phyloP scores from a whole-genome alignment of 2,888 invertebrate genomes.

The Eugnorisma glareosa region DNA sequence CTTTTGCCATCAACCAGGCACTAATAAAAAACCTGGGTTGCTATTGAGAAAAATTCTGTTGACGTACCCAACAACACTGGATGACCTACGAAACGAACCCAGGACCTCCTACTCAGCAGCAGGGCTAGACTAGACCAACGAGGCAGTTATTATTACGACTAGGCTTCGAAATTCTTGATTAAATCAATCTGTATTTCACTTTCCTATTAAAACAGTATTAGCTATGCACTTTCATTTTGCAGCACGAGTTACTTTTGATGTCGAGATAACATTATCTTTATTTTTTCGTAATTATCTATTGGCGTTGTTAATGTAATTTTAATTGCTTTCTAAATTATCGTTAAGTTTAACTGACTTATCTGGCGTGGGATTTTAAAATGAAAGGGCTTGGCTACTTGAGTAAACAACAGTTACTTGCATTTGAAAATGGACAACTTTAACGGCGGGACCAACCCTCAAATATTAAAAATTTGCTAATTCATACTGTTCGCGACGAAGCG shows the following conservation, averaged over 20 bases:
- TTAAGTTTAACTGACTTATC: conserved; percentile 17
- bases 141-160: not conserved
- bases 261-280: conserved; percentile 31
- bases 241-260: conserved; percentile 27
- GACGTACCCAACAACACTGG: not conserved
- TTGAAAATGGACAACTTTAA: not conserved
- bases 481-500: too few relatives aligned
- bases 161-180: not conserved
- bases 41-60: too few relatives aligned
- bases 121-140: too few relatives aligned
- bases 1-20: not conserved
- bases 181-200: conserved; percentile 9
- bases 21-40: too few relatives aligned
- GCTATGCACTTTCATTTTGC: conserved; percentile 33
- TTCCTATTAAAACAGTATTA: conserved; percentile 19
- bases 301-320: conserved; percentile 28
- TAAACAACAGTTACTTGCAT: not conserved
- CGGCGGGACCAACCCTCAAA: not conserved
- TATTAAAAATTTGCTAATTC: not conserved
- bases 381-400: conserved; percentile 1
- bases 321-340: conserved; percentile 33
- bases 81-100: not conserved
- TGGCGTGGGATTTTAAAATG: conserved; percentile 28
- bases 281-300: conserved; percentile 26
- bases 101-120: too few relatives aligned